These are phyloP conservation scores for Cephus pulcher DNA, from an alignment of 2,888 invertebrate species.

Conservation along the genomic window DNA sequence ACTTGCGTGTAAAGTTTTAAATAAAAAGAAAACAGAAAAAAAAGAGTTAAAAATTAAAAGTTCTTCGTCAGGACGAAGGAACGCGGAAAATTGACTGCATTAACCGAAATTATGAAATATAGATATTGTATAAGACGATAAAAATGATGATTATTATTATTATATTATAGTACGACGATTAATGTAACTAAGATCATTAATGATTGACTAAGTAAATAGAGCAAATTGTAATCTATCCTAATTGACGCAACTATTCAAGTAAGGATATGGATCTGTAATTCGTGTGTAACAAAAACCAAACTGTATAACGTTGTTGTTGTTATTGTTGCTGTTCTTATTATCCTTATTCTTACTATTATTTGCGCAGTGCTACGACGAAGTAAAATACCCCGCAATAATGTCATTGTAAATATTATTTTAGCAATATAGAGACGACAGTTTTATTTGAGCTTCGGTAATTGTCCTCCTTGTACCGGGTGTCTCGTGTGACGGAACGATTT, in stretches of 20 bases:
- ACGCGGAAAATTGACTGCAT: slow-evolving; percentile 29
- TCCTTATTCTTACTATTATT: slow-evolving; percentile 24
- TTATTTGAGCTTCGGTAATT: too few species aligned
- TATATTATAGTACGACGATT: slow-evolving; percentile 23
- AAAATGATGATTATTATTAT: slow-evolving; percentile 47
- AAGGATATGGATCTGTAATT: slow-evolving; percentile 38
- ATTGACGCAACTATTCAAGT: slow-evolving; percentile 20
- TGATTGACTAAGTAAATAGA: slow-evolving; percentile 19
- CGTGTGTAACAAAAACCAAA: slow-evolving; percentile 41
- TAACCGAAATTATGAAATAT: slow-evolving; percentile 45
- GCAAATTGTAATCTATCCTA: slow-evolving; percentile 34
- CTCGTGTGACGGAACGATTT: too few species aligned
- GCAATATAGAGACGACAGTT: neutral
- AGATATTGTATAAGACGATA: slow-evolving; percentile 49
- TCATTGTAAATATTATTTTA: slow-evolving; percentile 18
- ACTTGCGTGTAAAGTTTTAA: slow-evolving; percentile 12
- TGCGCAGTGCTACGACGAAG: neutral
- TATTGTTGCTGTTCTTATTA: slow-evolving; percentile 33
- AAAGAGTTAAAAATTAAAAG: slow-evolving; percentile 34
- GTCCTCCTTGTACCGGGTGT: too few species aligned
- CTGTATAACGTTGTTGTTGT: slow-evolving; percentile 40
- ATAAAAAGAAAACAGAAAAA: neutral
- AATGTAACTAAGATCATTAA: slow-evolving; percentile 32
- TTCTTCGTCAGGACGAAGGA: slow-evolving; percentile 4
- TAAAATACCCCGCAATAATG: slow-evolving; percentile 14